Base-by-base conservation (phyloP, 1,140 invertebrate genomes). In the Globodera rostochiensis region DNA sequence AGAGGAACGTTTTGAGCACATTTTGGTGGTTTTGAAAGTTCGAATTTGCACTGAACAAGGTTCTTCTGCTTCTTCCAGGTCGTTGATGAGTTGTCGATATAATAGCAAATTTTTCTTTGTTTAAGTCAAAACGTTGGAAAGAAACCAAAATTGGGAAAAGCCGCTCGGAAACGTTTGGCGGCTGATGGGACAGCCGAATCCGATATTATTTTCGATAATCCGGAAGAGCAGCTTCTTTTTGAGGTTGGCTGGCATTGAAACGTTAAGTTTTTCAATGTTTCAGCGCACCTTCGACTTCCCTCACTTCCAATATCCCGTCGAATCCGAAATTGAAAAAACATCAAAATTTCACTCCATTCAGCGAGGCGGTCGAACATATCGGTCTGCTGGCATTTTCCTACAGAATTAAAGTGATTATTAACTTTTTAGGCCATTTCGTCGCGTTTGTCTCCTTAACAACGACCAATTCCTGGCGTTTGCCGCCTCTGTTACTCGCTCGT, bases 271-370 rank as follows among this genome's bases (percentile, higher is more conserved):
- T 64, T 57, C 0, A 46, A 45, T 1, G 25, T 76, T 76, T 70
- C 74, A 70, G 74, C 0, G 3, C 21, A 19, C 74, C 19, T 36
- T n/a, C 21, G 50, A 60, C 47, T 80, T 81, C 45, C 67, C 75
- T 64, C 79, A 74, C 66, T 86, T 86, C 66, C 85, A 86, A 82
- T 86, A 86, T 46, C 79, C 85, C 7, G 85, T 86, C 49, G 73
- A 86, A 21, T 83, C 71, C 46, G 85, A 86, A 36, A 85, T 86
- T 11, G 85, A 86, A 57, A 84, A 73, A 8, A 57, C 66, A 36
- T 85, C 83, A 15, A 87, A 88, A 53, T 86, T 86, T 71, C 79
- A 85, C 53, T 71, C 25, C 19, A 79, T 78, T 36, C 50, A 46
- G 4, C 83, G 83, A 15, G 71, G 82, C 75, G 86, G 83, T 15